These are phyloP conservation scores for Macropus fuliginosus DNA, from an alignment of 2,797 vertebrate genomes.

Conservation along the genomic window DNA sequence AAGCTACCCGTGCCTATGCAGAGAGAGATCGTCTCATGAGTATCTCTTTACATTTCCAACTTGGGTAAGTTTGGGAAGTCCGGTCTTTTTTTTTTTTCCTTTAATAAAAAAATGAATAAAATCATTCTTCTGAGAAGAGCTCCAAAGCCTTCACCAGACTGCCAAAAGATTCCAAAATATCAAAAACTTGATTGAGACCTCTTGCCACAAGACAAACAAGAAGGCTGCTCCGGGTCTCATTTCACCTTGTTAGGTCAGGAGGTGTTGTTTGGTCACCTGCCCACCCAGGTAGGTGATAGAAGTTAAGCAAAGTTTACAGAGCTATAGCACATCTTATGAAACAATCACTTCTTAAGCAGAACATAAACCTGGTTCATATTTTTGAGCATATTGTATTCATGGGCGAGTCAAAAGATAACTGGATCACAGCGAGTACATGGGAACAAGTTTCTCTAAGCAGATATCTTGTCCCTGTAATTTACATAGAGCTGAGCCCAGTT, in stretches of 20 bases:
- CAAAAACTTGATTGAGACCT: background rate
- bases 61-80: background rate
- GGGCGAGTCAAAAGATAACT: background rate
- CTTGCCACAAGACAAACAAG: background rate
- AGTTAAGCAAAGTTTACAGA: background rate
- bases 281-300: background rate
- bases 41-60: background rate
- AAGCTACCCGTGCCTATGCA: background rate
- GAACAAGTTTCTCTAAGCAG: background rate
- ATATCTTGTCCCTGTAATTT: background rate
- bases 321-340: background rate
- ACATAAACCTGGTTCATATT: background rate
- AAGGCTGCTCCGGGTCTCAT: conserved; percentile 2
- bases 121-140: background rate
- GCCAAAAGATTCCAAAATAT: background rate
- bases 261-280: background rate
- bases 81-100: no score
- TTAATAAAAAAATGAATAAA: background rate
- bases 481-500: background rate
- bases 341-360: background rate
- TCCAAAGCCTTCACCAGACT: background rate
- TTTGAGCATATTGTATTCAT: background rate
- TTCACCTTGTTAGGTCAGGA: background rate
- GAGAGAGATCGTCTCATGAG: background rate
- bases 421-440: background rate